phyloP scores from a whole-genome alignment of 2,113 vertebrate genomes.

The Sapayoa aenigma region DNA sequence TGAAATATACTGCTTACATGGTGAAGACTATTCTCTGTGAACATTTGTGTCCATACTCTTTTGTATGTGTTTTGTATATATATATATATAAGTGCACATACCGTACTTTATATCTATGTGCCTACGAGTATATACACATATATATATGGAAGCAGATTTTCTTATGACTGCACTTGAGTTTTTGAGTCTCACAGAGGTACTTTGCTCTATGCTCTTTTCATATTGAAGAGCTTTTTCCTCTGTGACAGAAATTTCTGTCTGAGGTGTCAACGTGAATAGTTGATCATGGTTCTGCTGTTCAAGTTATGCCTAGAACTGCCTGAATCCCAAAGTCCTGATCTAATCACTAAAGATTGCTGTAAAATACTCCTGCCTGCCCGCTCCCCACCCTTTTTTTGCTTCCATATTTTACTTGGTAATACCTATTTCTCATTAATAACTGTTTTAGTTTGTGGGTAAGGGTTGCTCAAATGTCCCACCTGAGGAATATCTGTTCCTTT shows the following conservation, averaged over 20 bases:
- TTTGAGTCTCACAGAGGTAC: background rate
- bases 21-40: background rate
- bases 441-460: background rate
- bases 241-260: background rate
- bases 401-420: background rate
- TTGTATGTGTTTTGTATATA: too few species aligned
- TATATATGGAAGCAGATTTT: background rate
- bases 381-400: background rate
- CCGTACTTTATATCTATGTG: background rate
- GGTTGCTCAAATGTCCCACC: background rate
- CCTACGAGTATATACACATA: too few species aligned
- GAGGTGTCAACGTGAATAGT: background rate
- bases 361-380: background rate
- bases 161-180: fast-evolving
- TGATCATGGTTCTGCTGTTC: background rate
- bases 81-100: too few species aligned
- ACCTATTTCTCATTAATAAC: background rate
- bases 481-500: background rate
- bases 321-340: background rate
- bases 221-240: background rate
- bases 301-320: background rate
- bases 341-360: background rate
- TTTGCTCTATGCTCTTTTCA: background rate
- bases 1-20: background rate
- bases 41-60: fast-evolving